A percentile compares a stretch with the other conserved stretches of the same genome.
These are phyloP conservation scores for Sinodicranocentrus sp. DNA, from an alignment of 2,888 invertebrate species.

Conservation along the genomic window DNA sequence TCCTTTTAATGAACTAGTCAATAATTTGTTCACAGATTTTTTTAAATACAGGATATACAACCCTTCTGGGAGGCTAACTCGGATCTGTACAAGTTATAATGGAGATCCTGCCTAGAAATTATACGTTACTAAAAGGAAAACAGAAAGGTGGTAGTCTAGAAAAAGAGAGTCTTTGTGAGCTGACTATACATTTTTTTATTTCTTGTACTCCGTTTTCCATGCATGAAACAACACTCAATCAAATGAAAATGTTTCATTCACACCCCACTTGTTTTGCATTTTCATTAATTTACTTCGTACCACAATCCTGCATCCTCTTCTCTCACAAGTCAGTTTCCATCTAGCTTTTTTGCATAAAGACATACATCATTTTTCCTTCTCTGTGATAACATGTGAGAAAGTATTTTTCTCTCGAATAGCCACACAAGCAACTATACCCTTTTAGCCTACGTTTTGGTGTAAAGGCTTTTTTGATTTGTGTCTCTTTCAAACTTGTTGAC, in stretches of 20 bases:
- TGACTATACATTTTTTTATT: slow-evolving; percentile 20
- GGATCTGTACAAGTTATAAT: too few species aligned
- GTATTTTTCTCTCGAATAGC: too few species aligned
- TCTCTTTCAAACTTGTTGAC: slow-evolving; percentile 69
- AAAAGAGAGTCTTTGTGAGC: too few species aligned
- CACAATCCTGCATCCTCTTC: not conserved
- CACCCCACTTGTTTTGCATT: slow-evolving; percentile 67
- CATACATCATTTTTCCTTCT: too few species aligned
- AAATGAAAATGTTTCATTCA: slow-evolving; percentile 66
- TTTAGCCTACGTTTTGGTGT: not conserved
- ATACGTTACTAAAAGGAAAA: too few species aligned
- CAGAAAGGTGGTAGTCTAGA: too few species aligned
- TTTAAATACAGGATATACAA: slow-evolving; percentile 4
- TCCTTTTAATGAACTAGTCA: slow-evolving; percentile 74
- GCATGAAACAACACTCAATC: slow-evolving; percentile 60
- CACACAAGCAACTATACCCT: too few species aligned
- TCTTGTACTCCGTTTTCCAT: slow-evolving; percentile 5
- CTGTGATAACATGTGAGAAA: too few species aligned
- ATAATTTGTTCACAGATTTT: slow-evolving; percentile 74
- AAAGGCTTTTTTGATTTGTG: slow-evolving; percentile 63
- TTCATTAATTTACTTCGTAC: slow-evolving; percentile 54
- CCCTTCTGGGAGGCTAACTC: slow-evolving; percentile 30
- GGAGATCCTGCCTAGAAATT: too few species aligned
- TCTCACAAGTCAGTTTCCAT: slow-evolving; percentile 14
- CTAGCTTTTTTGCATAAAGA: slow-evolving; percentile 64